These are phyloP conservation scores for Pachyuromys duprasi DNA, from an alignment of 2,797 vertebrate species.

Conservation along the genomic window DNA sequence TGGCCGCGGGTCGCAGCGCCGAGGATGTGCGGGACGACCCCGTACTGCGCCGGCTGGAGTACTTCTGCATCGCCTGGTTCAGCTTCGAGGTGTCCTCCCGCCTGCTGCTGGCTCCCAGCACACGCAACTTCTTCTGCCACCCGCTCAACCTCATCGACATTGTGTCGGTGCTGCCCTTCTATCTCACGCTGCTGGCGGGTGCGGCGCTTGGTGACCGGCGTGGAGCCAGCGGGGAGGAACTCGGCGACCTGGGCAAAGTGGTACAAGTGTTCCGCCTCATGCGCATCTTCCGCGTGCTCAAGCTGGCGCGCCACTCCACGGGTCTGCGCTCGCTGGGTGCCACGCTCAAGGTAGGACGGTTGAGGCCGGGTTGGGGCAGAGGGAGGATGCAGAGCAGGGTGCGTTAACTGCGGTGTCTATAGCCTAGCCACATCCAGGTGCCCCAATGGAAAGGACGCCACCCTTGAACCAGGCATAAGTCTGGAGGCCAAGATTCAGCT, in stretches of 20 bases:
- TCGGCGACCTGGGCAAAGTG: conserved; percentile 94
- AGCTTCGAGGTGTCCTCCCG: conserved; percentile 96
- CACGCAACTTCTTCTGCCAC: conserved; percentile 94
- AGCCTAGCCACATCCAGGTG: background rate
- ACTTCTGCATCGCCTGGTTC: conserved; percentile 98
- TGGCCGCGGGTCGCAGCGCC: conserved; percentile 88
- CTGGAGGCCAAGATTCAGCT: background rate
- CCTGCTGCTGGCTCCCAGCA: conserved; percentile 95
- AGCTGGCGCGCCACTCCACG: conserved; percentile 97
- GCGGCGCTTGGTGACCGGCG: conserved; percentile 89
- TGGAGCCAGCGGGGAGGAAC: conserved; percentile 82
- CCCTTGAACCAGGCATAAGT: background rate
- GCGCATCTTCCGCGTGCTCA: conserved; percentile 97
- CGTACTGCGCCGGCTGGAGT: conserved; percentile 92
- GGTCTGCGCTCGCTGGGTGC: conserved; percentile 97
- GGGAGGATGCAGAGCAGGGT: background rate
- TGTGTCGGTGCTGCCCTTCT: conserved; percentile 95
- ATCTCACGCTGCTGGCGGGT: conserved; percentile 94
- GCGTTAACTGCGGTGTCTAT: background rate
- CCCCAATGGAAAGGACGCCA: background rate
- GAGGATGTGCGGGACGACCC: conserved; percentile 90
- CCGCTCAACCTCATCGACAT: conserved; percentile 97
- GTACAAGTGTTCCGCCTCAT: conserved; percentile 97
- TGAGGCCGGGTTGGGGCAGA: fast-evolving
- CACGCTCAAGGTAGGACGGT: conserved; percentile 93